Conservation (phyloP, 2,888 invertebrate genomes). For the Merodon equestris region DNA sequence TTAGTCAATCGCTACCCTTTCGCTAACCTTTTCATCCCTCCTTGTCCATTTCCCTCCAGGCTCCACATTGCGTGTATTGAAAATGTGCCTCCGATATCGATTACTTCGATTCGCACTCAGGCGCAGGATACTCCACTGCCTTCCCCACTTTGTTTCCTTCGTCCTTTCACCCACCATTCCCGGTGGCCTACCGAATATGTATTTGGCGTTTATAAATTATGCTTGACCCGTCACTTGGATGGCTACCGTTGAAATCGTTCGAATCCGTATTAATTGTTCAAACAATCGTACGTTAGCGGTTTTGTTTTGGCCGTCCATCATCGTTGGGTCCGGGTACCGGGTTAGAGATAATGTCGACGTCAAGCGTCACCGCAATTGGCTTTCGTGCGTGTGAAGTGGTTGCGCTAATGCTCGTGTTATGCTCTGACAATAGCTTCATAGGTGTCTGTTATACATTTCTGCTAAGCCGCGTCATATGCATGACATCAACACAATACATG, state of each 20-base stretch:
- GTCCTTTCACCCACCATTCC: not conserved
- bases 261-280: constrained; percentile 34
- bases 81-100: constrained; percentile 22
- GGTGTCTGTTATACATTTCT: constrained; percentile 9
- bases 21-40: not conserved
- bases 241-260: constrained; percentile 7
- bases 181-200: constrained; percentile 24
- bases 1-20: constrained; percentile 44
- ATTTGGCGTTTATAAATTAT: constrained; percentile 26
- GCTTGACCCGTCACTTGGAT: constrained; percentile 31
- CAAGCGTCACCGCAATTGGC: constrained; percentile 28
- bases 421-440: not conserved
- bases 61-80: constrained; percentile 12
- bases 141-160: not conserved
- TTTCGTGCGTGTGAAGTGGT: constrained; percentile 19
- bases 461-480: not conserved
- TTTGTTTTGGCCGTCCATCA: too few species aligned
- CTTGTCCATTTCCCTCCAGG: constrained; percentile 1
- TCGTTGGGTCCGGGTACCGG: not conserved
- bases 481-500: too few species aligned
- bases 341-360: constrained; percentile 12
- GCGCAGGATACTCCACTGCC: not conserved
- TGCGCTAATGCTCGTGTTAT: not conserved
- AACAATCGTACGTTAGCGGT: not conserved
- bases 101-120: not conserved